phyloP scores from a whole-genome alignment of 2,113 vertebrate genomes.

The Ptilorrhoa leucosticta region DNA sequence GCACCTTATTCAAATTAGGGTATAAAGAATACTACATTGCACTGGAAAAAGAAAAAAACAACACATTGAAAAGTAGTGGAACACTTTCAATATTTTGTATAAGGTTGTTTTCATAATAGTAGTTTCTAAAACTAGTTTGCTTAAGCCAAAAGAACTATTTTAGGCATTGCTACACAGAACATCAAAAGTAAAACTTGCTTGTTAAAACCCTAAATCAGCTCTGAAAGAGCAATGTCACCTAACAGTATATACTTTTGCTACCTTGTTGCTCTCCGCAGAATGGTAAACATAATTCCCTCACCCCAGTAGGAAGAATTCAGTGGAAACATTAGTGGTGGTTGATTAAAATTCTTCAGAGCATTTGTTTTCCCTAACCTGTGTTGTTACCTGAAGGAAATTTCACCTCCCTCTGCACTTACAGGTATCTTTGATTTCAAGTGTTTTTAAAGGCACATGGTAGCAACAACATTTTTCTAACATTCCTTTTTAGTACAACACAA shows the following conservation, averaged over 20 bases:
- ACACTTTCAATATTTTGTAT: background rate
- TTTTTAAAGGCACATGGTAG: background rate
- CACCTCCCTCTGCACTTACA: background rate
- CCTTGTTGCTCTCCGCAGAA: background rate
- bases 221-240: background rate
- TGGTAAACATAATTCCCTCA: background rate
- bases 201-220: background rate
- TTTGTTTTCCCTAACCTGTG: background rate
- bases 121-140: background rate
- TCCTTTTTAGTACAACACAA: background rate
- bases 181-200: background rate
- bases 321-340: background rate
- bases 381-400: background rate
- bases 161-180: background rate
- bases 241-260: background rate
- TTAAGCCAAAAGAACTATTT: constrained; percentile 5
- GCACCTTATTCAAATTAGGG: background rate
- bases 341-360: background rate
- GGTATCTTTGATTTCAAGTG: background rate
- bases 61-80: background rate
- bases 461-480: background rate
- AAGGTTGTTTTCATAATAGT: background rate
- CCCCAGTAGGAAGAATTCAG: background rate
- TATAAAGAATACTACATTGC: background rate
- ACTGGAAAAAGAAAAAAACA: background rate